These are phyloP conservation scores for Eulemur mongoz DNA, from an alignment of 2,797 vertebrate species.

Conservation along the genomic window DNA sequence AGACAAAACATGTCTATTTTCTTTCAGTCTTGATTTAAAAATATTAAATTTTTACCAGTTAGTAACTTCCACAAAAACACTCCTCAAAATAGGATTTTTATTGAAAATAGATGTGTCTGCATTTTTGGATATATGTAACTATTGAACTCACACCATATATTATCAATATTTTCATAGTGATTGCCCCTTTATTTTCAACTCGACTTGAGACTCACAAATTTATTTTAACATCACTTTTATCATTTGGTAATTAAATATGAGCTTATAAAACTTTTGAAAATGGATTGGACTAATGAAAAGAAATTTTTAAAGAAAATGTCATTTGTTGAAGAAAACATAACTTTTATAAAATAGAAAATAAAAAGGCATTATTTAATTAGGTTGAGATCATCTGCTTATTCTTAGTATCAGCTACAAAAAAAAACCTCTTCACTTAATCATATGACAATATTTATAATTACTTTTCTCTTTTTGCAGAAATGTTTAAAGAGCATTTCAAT, in stretches of 20 bases:
- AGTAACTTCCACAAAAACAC: constrained; percentile 25
- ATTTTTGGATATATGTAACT: constrained; percentile 41
- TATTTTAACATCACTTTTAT: constrained; percentile 51
- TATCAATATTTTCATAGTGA: constrained; percentile 46
- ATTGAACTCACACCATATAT: not conserved
- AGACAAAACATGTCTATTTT: constrained; percentile 7
- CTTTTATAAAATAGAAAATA: constrained; percentile 33
- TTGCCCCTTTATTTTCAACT: constrained; percentile 42
- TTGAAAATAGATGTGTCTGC: not conserved
- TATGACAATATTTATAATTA: not conserved
- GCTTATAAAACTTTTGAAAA: constrained; percentile 22
- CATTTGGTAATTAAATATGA: constrained; percentile 25
- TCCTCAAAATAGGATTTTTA: constrained; percentile 1
- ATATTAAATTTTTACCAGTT: constrained; percentile 35
- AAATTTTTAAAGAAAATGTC: not conserved
- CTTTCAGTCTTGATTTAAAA: constrained; percentile 49
- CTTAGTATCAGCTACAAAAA: constrained; percentile 28
- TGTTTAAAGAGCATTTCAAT: constrained; percentile 24
- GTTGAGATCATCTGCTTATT: constrained; percentile 21
- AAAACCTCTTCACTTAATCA: constrained; percentile 9
- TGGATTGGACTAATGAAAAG: not conserved
- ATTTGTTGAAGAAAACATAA: constrained; percentile 51
- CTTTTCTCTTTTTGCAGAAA: constrained; percentile 16
- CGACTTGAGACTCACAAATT: constrained; percentile 42
- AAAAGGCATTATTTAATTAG: constrained; percentile 29